phyloP scores from a whole-genome alignment of 2,113 vertebrate genomes.

The Psittacula cyanocephala region DNA sequence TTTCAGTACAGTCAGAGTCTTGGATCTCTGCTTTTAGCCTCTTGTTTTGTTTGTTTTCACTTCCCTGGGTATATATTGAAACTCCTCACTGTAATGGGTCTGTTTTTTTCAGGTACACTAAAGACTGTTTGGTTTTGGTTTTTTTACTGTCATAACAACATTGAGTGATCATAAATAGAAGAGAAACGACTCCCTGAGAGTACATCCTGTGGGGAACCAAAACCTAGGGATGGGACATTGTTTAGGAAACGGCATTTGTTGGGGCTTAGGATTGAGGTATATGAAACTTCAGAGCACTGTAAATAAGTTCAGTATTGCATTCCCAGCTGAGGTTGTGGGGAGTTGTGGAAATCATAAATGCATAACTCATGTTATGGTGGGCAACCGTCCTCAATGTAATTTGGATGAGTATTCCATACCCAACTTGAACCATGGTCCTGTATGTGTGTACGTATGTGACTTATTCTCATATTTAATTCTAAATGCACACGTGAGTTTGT shows the following conservation, averaged over 20 bases:
- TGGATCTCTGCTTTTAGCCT: not conserved
- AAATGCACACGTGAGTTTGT: not conserved
- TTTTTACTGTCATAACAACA: not conserved
- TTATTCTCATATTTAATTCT: not conserved
- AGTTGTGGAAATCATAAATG: not conserved
- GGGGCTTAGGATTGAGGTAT: not conserved
- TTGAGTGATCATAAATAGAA: not conserved
- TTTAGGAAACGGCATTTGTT: not conserved
- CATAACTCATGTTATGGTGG: not conserved
- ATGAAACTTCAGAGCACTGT: not conserved
- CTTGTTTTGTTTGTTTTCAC: not conserved
- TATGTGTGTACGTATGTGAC: too few relatives aligned
- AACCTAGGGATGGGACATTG: not conserved
- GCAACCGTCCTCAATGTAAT: not conserved
- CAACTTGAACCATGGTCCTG: fast-evolving
- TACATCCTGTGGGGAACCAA: not conserved
- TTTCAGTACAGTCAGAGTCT: not conserved
- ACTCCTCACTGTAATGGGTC: not conserved
- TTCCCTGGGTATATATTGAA: not conserved
- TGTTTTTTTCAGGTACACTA: not conserved
- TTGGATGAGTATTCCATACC: not conserved
- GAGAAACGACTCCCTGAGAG: not conserved
- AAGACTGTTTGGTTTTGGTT: not conserved
- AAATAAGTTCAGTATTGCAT: not conserved
- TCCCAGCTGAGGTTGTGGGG: not conserved